These are phyloP conservation scores for Xiphydria camelus DNA, from an alignment of 2,888 invertebrate species.

Conservation along the genomic window DNA sequence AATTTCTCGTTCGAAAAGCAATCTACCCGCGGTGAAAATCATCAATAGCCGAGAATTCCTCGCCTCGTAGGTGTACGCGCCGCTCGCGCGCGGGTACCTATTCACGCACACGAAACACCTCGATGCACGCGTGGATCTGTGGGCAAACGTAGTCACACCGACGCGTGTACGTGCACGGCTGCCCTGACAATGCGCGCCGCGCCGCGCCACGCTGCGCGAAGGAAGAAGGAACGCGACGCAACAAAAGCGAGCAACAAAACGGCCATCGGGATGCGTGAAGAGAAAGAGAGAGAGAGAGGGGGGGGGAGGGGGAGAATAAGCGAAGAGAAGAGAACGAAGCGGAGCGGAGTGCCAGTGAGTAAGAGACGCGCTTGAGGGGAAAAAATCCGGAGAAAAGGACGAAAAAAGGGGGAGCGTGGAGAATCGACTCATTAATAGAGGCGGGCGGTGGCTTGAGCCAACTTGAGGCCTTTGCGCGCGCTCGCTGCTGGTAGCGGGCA, in stretches of 20 bases:
- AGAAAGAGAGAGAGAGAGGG: constrained; percentile 10
- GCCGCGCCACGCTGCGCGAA: constrained; percentile 6
- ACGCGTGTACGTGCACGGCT: constrained; percentile 1
- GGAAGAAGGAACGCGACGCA: constrained; percentile 4
- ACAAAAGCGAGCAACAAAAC: constrained; percentile 17
- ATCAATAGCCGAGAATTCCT: constrained; percentile 9
- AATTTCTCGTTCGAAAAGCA: too few species aligned
- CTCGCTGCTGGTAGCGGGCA: too few species aligned
- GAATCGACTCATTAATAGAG: constrained; percentile 35
- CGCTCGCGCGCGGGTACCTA: too few species aligned
- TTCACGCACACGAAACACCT: constrained; percentile 8
- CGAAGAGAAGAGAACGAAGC: constrained; percentile 22
- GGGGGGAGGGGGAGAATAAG: constrained; percentile 9
- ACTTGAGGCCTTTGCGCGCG: constrained; percentile 24
- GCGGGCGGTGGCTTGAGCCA: constrained; percentile 29
- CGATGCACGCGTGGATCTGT: too few species aligned
- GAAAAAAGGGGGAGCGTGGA: constrained; percentile 23
- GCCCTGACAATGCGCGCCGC: background rate
- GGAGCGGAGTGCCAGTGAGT: constrained; percentile 26
- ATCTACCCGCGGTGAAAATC: constrained; percentile 15
- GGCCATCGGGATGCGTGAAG: constrained; percentile 4
- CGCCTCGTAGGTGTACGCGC: background rate
- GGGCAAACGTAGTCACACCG: too few species aligned
- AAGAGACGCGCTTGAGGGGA: constrained; percentile 22
- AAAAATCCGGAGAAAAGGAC: constrained; percentile 14